These are phyloP conservation scores for Scartelaos histophorus DNA, from an alignment of 2,113 vertebrate species.

Conservation along the genomic window DNA sequence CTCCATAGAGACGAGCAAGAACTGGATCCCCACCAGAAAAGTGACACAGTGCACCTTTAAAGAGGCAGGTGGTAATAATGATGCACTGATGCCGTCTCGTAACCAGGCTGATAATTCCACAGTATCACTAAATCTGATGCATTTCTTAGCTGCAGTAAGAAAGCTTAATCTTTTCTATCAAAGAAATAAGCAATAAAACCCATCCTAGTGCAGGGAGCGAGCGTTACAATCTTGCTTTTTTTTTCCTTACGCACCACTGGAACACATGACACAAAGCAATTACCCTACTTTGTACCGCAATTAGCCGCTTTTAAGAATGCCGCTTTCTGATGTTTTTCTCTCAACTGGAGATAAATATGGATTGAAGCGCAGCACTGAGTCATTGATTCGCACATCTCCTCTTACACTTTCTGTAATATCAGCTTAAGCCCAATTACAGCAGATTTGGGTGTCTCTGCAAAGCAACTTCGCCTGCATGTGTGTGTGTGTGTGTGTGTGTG, in stretches of 20 bases:
- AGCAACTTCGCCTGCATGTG: slow-evolving; percentile 51
- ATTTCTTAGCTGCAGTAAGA: slow-evolving; percentile 36
- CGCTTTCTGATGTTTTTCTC: slow-evolving; percentile 73
- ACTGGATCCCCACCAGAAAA: not conserved
- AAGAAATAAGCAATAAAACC: slow-evolving; percentile 56
- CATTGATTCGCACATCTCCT: slow-evolving; percentile 79
- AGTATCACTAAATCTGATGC: slow-evolving; percentile 14
- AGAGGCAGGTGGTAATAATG: not conserved
- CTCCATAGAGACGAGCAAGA: not conserved
- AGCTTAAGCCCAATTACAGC: slow-evolving; percentile 82
- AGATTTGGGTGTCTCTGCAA: slow-evolving; percentile 78
- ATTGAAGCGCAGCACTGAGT: slow-evolving; percentile 73
- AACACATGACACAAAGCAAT: slow-evolving; percentile 75
- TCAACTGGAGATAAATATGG: slow-evolving; percentile 76
- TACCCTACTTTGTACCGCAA: slow-evolving; percentile 76
- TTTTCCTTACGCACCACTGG: slow-evolving; percentile 35
- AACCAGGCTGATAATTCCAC: not conserved
- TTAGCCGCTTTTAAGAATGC: slow-evolving; percentile 76
- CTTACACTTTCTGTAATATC: slow-evolving; percentile 82
- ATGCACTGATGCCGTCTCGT: not conserved
- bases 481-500: not conserved
- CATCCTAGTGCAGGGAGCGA: slow-evolving; percentile 47
- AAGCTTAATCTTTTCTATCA: slow-evolving; percentile 33
- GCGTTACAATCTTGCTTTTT: slow-evolving; percentile 63
- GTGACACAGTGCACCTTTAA: not conserved